phyloP scores from a whole-genome alignment of 2,797 vertebrate genomes.

The Sebastiscus tertius region DNA sequence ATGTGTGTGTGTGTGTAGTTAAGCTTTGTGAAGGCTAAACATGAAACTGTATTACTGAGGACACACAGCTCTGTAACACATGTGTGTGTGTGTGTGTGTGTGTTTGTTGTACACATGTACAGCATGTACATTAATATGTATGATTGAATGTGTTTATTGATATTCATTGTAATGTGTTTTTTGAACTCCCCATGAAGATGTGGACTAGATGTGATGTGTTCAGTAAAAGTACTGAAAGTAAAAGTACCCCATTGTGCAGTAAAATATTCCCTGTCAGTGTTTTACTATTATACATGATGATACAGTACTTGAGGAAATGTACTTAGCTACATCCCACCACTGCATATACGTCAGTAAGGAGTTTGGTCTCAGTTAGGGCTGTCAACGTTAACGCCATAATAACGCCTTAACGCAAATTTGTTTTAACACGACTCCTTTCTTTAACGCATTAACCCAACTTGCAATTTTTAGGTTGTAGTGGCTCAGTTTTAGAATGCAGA shows the following conservation, averaged over 20 bases:
- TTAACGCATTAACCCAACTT: too few species aligned
- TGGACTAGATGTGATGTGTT: too few species aligned
- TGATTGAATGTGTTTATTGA: not conserved
- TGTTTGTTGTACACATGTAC: constrained; percentile 38
- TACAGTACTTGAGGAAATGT: not conserved
- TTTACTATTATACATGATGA: too few species aligned
- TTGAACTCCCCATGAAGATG: not conserved
- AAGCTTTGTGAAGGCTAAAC: not conserved
- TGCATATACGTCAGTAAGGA: not conserved
- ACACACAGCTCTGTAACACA: not conserved
- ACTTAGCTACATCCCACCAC: not conserved
- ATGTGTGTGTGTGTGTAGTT: constrained; percentile 18
- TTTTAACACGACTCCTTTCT: too few species aligned
- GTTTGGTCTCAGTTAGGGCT: not conserved
- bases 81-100: constrained; percentile 9
- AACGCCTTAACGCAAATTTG: too few species aligned
- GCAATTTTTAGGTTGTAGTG: too few species aligned
- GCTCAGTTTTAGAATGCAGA: too few species aligned
- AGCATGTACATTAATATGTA: not conserved
- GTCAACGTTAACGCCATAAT: too few species aligned
- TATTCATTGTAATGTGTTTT: not conserved
- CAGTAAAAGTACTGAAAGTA: not conserved
- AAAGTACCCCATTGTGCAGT: not conserved
- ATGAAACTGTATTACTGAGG: constrained; percentile 9
- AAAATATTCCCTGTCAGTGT: too few species aligned